Percentiles rank a stretch among this genome's conserved stretches.
phyloP scores from a whole-genome alignment of 1,140 invertebrate species.

The Bradynema listronoti region DNA sequence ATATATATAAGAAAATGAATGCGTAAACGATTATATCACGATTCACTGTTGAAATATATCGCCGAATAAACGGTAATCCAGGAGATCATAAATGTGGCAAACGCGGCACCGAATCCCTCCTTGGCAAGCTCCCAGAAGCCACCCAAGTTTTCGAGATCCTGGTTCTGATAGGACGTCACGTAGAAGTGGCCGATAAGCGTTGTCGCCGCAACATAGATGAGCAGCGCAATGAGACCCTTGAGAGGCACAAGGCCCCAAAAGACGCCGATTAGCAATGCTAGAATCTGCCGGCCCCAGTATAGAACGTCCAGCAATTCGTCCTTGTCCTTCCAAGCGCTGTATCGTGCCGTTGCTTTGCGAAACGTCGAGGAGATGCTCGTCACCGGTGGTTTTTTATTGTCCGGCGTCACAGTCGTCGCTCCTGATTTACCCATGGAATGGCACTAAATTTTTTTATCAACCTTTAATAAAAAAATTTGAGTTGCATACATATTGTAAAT shows the following conservation, averaged over 20 bases:
- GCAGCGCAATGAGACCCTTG: constrained; percentile 43
- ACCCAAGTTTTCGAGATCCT: constrained; percentile 54
- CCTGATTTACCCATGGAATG: too few relatives aligned
- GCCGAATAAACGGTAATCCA: constrained; percentile 49
- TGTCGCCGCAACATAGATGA: constrained; percentile 46
- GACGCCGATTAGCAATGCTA: constrained; percentile 45
- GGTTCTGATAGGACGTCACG: constrained; percentile 47
- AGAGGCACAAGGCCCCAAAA: constrained; percentile 49
- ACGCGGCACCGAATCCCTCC: constrained; percentile 54
- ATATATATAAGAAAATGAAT: too few relatives aligned
- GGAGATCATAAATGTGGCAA: constrained; percentile 56
- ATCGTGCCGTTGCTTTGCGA: too few relatives aligned
- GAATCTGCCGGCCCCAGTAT: constrained; percentile 52
- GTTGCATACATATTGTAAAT: too few relatives aligned
- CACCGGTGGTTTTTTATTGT: too few relatives aligned
- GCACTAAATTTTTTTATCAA: too few relatives aligned
- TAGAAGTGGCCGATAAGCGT: constrained; percentile 44
- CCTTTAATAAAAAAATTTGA: too few relatives aligned
- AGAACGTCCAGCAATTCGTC: constrained; percentile 52
- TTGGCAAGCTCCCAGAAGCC: constrained; percentile 57
- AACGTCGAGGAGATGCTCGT: too few relatives aligned
- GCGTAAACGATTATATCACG: too few relatives aligned
- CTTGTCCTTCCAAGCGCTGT: constrained; percentile 55
- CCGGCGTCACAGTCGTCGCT: too few relatives aligned
- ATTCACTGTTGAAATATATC: constrained; percentile 27